These are phyloP conservation scores for Perdix hodgsoniae DNA, from an alignment of 2,797 vertebrate genomes.

Conservation along the genomic window DNA sequence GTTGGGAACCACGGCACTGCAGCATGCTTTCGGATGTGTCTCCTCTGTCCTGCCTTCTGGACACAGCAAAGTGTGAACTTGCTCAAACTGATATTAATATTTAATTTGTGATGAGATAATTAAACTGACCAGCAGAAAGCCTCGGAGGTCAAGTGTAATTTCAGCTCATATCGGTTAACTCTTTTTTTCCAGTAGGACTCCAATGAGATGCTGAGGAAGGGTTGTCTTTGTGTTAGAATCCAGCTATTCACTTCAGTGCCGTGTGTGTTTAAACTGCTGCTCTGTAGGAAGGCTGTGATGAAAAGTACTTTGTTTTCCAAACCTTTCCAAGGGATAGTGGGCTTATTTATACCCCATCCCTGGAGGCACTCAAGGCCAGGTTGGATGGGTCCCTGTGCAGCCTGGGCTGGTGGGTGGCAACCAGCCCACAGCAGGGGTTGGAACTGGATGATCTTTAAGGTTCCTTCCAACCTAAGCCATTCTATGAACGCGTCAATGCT, in stretches of 20 bases:
- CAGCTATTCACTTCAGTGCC: background rate
- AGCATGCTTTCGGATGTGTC: accelerated
- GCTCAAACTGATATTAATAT: background rate
- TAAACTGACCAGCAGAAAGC: background rate
- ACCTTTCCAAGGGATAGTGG: constrained; percentile 1
- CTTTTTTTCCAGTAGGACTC: background rate
- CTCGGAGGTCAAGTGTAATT: background rate
- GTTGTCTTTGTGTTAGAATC: background rate
- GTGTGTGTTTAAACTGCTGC: background rate
- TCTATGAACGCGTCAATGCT: too few relatives aligned
- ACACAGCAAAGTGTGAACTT: background rate
- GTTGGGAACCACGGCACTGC: background rate
- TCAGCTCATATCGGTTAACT: background rate
- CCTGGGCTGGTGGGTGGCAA: too few relatives aligned
- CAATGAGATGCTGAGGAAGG: background rate
- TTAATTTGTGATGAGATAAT: background rate
- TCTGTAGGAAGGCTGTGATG: background rate
- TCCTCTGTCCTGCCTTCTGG: accelerated
- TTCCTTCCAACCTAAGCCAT: too few relatives aligned
- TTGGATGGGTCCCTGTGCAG: too few relatives aligned
- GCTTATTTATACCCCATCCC: background rate
- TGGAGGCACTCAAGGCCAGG: too few relatives aligned
- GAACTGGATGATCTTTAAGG: too few relatives aligned
- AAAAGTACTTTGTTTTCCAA: background rate
- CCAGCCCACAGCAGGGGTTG: too few relatives aligned